phyloP scores from a whole-genome alignment of 35 echinoderm and acorn worm species.

The Anneissia japonica region DNA sequence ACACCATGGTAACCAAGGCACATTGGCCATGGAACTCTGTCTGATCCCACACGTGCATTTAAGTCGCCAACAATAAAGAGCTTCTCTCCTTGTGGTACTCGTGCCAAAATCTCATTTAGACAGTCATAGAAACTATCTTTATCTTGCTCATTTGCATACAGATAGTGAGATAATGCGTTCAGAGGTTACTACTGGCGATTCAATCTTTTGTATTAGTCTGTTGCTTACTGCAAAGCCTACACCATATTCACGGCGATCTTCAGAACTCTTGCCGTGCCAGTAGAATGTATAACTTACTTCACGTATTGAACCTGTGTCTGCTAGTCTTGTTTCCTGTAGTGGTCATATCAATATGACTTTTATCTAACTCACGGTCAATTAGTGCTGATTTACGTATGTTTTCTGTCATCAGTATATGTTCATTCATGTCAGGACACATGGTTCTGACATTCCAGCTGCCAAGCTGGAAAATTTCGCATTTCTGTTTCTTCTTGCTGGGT shows the following conservation, averaged over 20 bases:
- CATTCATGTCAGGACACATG: constrained; percentile 12
- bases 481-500: constrained; percentile 14
- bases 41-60: too few relatives aligned
- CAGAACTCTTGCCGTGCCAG: background rate
- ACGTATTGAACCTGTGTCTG: background rate
- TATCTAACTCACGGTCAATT: constrained; percentile 26
- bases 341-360: constrained; percentile 26
- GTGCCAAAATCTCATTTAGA: too few relatives aligned
- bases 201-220: background rate
- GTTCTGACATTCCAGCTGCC: constrained; percentile 37
- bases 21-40: too few relatives aligned
- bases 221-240: constrained; percentile 59
- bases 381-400: constrained; percentile 29
- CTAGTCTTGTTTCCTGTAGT: constrained; percentile 19
- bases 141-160: background rate
- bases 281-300: constrained; percentile 4
- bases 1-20: background rate
- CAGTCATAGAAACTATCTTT: constrained; percentile 33
- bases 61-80: too few relatives aligned
- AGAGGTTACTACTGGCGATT: background rate
- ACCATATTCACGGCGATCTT: constrained; percentile 26
- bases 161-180: constrained; percentile 4
- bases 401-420: background rate
- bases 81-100: too few relatives aligned
- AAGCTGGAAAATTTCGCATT: constrained; percentile 4